Evolutionary conservation across 2,113 vertebrate species (phyloP).

Genomic region (Leucoraja erinaceus): DNA sequence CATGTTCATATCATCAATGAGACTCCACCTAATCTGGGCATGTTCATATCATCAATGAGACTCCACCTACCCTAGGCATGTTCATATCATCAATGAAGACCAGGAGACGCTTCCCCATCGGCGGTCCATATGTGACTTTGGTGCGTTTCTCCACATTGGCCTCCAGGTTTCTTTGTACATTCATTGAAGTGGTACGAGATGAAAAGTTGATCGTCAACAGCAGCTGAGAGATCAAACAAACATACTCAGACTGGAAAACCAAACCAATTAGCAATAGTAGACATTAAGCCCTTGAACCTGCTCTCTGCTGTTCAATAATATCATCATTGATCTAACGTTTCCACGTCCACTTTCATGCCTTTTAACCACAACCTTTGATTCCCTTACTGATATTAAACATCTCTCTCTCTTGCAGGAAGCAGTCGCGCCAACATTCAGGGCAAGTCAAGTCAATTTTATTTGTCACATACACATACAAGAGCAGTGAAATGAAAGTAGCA

Average conservation of each 20-base stretch:
- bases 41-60: no score
- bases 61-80: slow-evolving; percentile 77
- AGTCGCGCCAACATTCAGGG: no score
- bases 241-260: background rate
- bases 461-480: no score
- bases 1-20: no score
- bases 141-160: slow-evolving; percentile 86
- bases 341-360: background rate
- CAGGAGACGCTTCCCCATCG: slow-evolving; percentile 81
- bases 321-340: no score
- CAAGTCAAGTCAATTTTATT: no score
- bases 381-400: no score
- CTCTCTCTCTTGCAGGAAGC: no score
- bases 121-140: slow-evolving; percentile 81
- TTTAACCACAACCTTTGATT: background rate
- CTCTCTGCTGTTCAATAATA: no score
- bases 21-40: no score
- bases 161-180: slow-evolving; percentile 87
- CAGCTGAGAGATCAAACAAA: slow-evolving; percentile 55
- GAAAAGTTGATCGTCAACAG: slow-evolving; percentile 82
- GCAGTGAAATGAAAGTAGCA: no score
- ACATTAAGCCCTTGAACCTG: background rate
- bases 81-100: slow-evolving; percentile 96
- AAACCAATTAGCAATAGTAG: background rate
- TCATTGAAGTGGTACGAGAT: slow-evolving; percentile 88